Conservation (phyloP, 2,113 vertebrate genomes). For the Chionis minor region DNA sequence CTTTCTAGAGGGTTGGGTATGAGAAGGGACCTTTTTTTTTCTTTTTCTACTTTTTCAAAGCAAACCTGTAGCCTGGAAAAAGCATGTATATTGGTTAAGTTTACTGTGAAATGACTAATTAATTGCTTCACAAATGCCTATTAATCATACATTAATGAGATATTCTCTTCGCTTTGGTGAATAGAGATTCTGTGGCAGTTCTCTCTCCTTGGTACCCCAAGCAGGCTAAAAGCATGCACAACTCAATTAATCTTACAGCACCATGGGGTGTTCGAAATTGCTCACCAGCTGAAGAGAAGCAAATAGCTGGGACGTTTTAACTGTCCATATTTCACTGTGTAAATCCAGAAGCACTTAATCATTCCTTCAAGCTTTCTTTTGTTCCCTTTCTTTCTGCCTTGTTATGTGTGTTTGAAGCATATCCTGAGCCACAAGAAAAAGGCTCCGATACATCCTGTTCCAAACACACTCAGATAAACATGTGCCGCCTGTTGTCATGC, state of each 20-base stretch:
- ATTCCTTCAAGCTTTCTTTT: constrained; percentile 58
- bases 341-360: constrained; percentile 80
- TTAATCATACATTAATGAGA: constrained; percentile 91
- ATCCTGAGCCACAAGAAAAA: background rate
- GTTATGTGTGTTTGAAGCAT: constrained; percentile 20
- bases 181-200: constrained; percentile 50
- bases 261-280: constrained; percentile 58
- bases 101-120: constrained; percentile 89
- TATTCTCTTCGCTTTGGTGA: constrained; percentile 79
- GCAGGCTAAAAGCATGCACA: constrained; percentile 73
- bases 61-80: constrained; percentile 74
- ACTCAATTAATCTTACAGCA: constrained; percentile 83
- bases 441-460: background rate
- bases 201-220: constrained; percentile 72
- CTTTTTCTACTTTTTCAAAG: constrained; percentile 32
- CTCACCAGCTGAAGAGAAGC: constrained; percentile 74
- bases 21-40: background rate
- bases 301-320: constrained; percentile 78
- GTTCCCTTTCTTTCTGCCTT: constrained; percentile 50
- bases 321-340: constrained; percentile 75
- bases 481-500: background rate
- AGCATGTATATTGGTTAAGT: constrained; percentile 68
- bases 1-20: background rate
- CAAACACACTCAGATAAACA: background rate
- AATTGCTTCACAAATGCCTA: constrained; percentile 80